Evolutionary conservation across 2,797 vertebrate genomes (phyloP).

Genomic region (Rhabdomys pumilio): DNA sequence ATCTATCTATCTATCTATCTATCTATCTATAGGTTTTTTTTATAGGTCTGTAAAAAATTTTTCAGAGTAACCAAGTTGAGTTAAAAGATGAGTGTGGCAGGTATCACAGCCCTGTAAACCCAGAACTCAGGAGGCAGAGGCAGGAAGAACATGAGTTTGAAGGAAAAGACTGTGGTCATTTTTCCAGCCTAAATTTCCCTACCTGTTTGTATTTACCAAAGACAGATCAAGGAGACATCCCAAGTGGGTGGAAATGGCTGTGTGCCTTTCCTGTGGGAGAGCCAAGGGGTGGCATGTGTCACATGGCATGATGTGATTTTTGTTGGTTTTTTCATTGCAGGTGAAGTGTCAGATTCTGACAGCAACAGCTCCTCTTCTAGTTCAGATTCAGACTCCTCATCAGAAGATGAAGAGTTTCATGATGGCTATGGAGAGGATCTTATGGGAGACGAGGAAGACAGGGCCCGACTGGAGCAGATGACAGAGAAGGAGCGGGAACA

Average conservation of each 20-base stretch:
- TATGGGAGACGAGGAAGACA: conserved; percentile 99
- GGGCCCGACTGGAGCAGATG: conserved; percentile 98
- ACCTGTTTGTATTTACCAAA: not conserved
- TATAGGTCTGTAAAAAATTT: not conserved
- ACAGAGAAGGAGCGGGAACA: conserved; percentile 99
- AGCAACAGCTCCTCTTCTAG: conserved; percentile 99
- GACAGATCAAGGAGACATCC: not conserved
- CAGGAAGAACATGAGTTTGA: not conserved
- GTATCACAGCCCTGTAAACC: not conserved
- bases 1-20: not conserved
- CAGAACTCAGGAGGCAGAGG: not conserved
- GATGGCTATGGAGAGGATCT: conserved; percentile 98
- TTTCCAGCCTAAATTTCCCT: not conserved
- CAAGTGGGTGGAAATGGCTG: not conserved
- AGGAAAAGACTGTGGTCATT: not conserved
- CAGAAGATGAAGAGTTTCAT: conserved; percentile 98
- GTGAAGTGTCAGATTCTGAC: conserved; percentile 98
- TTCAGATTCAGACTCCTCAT: conserved; percentile 97
- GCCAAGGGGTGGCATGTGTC: not conserved
- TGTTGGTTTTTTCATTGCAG: conserved; percentile 88
- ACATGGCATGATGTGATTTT: not conserved
- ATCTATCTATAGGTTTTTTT: not conserved
- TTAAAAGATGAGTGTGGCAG: not conserved
- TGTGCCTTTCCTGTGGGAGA: not conserved
- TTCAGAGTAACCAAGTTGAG: not conserved